Base-by-base conservation (phyloP, 2,113 vertebrate genomes). In the Elgaria multicarinata region DNA sequence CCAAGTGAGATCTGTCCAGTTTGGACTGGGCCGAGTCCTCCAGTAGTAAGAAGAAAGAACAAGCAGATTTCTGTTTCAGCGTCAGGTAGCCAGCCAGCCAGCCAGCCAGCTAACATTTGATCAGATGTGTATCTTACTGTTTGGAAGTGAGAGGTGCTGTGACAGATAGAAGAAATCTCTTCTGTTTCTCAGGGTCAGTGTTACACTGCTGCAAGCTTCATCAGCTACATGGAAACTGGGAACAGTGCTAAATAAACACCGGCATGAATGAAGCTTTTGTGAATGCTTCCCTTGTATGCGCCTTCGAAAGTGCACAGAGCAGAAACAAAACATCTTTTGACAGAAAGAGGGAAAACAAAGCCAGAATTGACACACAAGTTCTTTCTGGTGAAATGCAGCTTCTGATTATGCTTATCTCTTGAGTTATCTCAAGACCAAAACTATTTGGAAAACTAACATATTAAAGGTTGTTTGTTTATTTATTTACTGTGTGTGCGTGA, bases 251-350 rank as follows among this genome's bases (percentile, higher is more conserved):
- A 94, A 91, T 89, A 85, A 94, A 91, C 72, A 91, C 62, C 31
- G 6, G 44, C 85, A 87, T 90, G 94, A 95, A 95, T 93, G 66
- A 89, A 26, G 84, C 46, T 89, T 94, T 94, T 93, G 82, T 94
- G 89, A 91, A 87, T 85, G 91, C 69, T 94, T 92, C 91, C 91
- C 62, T 91, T 86, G 82, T 93, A 82, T 83, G 62, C 89, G 86
- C 42, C 50, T 93, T 93, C 84, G 88, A 89, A 92, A 93, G 85
- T 62, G 80, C 78, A 87, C 74, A 89, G 88, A 50, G 69, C 76
- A 87, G 91, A 87, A 94, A 93, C 85, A 95, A 95, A 94, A 93
- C 88, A 90, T 93, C 94, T 90, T 94, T 91, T 90, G 85, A 94
- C 67, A 86, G 90, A 13, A 83, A 81, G 90, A 0, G 22, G 50